phyloP scores from a whole-genome alignment of 1,140 invertebrate genomes.

The Apocrypta bakeri region DNA sequence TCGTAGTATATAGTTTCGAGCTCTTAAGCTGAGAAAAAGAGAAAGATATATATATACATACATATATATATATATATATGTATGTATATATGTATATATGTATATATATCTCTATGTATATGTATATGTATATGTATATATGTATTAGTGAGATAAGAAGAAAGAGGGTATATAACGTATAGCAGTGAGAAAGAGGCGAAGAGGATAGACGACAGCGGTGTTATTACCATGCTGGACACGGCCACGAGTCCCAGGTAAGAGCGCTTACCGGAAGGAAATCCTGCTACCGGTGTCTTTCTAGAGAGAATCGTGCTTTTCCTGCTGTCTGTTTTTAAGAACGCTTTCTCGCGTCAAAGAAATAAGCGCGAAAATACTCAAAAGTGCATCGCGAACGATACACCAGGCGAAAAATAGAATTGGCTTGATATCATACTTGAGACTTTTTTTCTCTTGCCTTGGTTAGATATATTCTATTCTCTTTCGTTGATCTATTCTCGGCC shows the following conservation, averaged over 20 bases:
- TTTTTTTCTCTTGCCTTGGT: constrained; percentile 39
- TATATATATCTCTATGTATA: too few relatives aligned
- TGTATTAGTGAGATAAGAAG: constrained; percentile 3
- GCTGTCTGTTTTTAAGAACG: not conserved
- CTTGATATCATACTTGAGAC: constrained; percentile 21
- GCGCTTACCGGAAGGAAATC: constrained; percentile 27
- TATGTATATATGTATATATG: too few relatives aligned
- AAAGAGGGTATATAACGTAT: not conserved
- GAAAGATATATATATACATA: not conserved
- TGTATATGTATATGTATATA: too few relatives aligned
- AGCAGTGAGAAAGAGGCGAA: not conserved
- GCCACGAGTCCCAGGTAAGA: constrained; percentile 64
- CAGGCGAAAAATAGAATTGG: constrained; percentile 37
- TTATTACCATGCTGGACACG: constrained; percentile 68
- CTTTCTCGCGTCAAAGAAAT: too few relatives aligned
- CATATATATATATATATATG: too few relatives aligned
- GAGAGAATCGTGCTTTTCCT: not conserved
- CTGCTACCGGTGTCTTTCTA: not conserved
- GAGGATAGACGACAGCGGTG: not conserved
- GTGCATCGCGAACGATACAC: not conserved
- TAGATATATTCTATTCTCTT: constrained; percentile 30
- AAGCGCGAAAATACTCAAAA: too few relatives aligned
- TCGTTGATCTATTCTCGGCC: not conserved
- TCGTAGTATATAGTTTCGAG: not conserved
- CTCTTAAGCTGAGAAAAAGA: not conserved